Conservation (phyloP, 2,888 invertebrate species). For the Hololepta plana region DNA sequence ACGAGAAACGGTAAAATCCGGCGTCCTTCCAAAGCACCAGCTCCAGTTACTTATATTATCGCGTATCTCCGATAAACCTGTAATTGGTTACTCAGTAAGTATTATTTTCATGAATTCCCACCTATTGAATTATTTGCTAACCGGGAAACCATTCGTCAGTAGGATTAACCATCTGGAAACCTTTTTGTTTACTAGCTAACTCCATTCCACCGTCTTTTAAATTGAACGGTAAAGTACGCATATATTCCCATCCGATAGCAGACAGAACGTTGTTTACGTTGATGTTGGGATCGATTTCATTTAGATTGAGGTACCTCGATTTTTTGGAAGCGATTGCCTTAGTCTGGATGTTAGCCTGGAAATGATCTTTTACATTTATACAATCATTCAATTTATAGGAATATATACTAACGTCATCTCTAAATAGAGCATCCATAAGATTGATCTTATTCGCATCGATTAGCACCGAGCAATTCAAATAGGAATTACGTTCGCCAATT, state of each 20-base stretch:
- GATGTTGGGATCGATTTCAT: constrained; percentile 52
- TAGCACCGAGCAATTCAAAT: constrained; percentile 93
- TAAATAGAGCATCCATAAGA: constrained; percentile 52
- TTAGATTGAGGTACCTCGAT: constrained; percentile 68
- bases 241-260: constrained; percentile 68
- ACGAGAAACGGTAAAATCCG: constrained; percentile 58
- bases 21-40: constrained; percentile 78
- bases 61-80: constrained; percentile 52
- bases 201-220: constrained; percentile 54
- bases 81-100: constrained; percentile 4
- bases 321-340: constrained; percentile 19
- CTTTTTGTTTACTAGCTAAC: constrained; percentile 55
- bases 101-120: neutral
- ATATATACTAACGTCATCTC: constrained; percentile 46
- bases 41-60: constrained; percentile 62
- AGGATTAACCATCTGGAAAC: constrained; percentile 73
- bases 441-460: constrained; percentile 67
- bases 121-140: constrained; percentile 17
- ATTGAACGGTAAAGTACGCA: constrained; percentile 50
- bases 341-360: constrained; percentile 1
- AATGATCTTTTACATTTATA: constrained; percentile 1
- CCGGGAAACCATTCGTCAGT: constrained; percentile 79
- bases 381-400: neutral
- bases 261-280: constrained; percentile 54
- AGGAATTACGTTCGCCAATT: constrained; percentile 72